Base-by-base conservation (phyloP, 2,113 vertebrate species). In the Entelurus aequoreus region DNA sequence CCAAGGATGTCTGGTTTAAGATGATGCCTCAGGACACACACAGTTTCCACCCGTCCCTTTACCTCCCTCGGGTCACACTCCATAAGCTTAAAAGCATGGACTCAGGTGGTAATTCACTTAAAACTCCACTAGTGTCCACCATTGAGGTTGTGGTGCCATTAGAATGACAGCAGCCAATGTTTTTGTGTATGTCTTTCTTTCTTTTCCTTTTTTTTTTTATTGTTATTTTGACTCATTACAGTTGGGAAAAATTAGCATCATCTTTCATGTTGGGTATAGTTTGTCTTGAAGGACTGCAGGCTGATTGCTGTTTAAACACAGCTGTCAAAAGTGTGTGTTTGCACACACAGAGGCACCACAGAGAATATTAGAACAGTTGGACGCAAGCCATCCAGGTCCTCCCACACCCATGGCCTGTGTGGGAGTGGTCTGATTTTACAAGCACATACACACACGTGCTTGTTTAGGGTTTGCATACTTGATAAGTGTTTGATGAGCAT, bases 21-120 rank as follows among this genome's bases (percentile, higher is more conserved):
- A 54, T 75, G 48, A 56, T 7, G 62, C 44, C 38, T 63, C 16
- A 42, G 38, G 16, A 11, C 15, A 64, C 38, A 62, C 28, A 48
- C 62, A 48, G 42, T 50, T 49, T 56, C 48, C 57, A 38, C 5
- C 46, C 11, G 6, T 52, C 46, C 49, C 21, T 1, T 1, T 37
- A 40, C 60, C 62, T 56, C 37, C 54, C 59, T 28, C 28, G 49
- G 69, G 78, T 77, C 83, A 75, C 48, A 69, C 64, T 77, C 71
- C 67, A 77, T 74, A 62, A 84, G 66, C 79, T 74, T 79, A 70
- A 83, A 78, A 81, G 81, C 75, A 67, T 62, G 68, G 68, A 69
- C 74, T 77, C 81, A 74, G 83, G 79, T 84, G 85, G 76, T 83
- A 74, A 83, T 81, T 83, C 83, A 78, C 80, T 85, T 81, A 84